phyloP scores from a whole-genome alignment of 2,113 vertebrate species.

The Melanerpes formicivorus region DNA sequence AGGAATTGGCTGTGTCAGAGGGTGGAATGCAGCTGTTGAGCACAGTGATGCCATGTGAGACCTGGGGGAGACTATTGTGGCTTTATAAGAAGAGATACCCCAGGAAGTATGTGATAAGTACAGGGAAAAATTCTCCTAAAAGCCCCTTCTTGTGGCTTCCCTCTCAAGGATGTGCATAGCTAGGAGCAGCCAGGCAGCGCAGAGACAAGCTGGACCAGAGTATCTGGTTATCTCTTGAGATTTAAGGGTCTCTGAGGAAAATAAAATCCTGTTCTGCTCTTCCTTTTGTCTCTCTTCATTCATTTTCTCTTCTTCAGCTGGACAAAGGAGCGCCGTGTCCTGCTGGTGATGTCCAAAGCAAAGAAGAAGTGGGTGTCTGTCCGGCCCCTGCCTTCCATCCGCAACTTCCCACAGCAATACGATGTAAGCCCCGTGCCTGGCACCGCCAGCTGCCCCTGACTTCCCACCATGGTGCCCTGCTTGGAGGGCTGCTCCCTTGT shows the following conservation, averaged over 20 bases:
- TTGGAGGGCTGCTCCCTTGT: not conserved
- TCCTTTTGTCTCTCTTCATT: not conserved
- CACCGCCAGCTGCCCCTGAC: not conserved
- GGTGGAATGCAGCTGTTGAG: not conserved
- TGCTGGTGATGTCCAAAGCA: constrained; percentile 90
- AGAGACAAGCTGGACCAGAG: not conserved
- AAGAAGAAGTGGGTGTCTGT: constrained; percentile 92
- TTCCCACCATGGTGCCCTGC: not conserved
- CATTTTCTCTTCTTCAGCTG: constrained; percentile 79
- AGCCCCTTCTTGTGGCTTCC: not conserved
- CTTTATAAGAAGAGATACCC: not conserved
- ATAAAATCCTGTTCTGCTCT: not conserved
- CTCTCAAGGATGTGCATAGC: not conserved
- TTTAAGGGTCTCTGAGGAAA: not conserved
- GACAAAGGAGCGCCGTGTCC: constrained; percentile 89
- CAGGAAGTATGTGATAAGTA: not conserved
- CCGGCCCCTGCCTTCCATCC: constrained; percentile 88
- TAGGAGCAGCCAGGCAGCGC: not conserved
- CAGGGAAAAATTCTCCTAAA: not conserved
- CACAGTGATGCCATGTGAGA: not conserved
- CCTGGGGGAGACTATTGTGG: not conserved
- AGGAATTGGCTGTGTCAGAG: not conserved
- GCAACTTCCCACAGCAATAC: constrained; percentile 88
- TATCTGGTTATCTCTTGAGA: not conserved
- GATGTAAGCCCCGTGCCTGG: constrained; percentile 77